Conservation (phyloP, 1,140 invertebrate species). For the Euschistus heros region DNA sequence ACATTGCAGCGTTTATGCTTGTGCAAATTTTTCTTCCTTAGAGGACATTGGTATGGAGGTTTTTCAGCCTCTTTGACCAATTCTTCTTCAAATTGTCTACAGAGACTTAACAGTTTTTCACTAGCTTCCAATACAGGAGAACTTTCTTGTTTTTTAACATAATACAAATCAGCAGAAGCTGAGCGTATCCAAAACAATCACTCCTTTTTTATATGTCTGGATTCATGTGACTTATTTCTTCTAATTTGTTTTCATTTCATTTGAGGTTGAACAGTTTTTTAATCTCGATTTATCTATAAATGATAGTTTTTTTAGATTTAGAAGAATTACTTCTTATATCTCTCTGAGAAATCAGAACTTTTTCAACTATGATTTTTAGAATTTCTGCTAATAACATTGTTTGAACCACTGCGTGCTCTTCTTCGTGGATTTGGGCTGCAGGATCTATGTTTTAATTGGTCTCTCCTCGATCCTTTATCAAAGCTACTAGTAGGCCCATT, state of each 20-base stretch:
- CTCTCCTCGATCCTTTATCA: no score
- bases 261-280: constrained; percentile 22
- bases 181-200: constrained; percentile 59
- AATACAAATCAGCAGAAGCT: constrained; percentile 79
- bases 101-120: constrained; percentile 51
- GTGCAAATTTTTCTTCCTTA: constrained; percentile 51
- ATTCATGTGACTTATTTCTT: constrained; percentile 23
- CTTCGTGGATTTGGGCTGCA: neutral
- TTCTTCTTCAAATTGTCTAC: constrained; percentile 58
- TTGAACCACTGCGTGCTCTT: neutral
- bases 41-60: constrained; percentile 54
- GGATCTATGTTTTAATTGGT: neutral
- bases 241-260: constrained; percentile 23
- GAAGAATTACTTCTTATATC: neutral
- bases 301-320: neutral
- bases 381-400: neutral
- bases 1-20: constrained; percentile 49
- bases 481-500: neutral
- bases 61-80: constrained; percentile 54
- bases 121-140: constrained; percentile 51
- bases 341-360: neutral
- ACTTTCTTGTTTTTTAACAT: constrained; percentile 49
- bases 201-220: constrained; percentile 23
- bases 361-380: neutral
- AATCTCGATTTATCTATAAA: constrained; percentile 18